These are phyloP conservation scores for Leptinotarsa defecta DNA, from an alignment of 1,140 invertebrate genomes.

Conservation along the genomic window DNA sequence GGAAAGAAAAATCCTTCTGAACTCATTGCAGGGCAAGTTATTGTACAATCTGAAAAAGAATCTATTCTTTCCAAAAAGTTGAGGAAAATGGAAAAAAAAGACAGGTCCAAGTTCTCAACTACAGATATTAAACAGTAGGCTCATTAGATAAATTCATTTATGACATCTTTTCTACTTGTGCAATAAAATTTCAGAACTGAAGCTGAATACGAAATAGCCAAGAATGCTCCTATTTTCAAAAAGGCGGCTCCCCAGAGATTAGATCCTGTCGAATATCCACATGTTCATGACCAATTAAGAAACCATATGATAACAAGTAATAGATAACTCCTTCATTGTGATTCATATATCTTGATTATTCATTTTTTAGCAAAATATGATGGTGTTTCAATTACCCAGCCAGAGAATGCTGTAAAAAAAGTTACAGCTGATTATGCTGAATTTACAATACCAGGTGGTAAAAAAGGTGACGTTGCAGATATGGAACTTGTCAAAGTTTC, in stretches of 20 bases:
- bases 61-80: slow-evolving; percentile 79
- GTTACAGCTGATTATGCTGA: slow-evolving; percentile 81
- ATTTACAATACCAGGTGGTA: slow-evolving; percentile 82
- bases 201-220: slow-evolving; percentile 39
- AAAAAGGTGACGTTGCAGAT: slow-evolving; percentile 66
- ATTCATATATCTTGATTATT: slow-evolving; percentile 14
- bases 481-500: slow-evolving; percentile 67
- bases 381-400: slow-evolving; percentile 41
- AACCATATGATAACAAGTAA: slow-evolving; percentile 44
- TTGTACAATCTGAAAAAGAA: slow-evolving; percentile 83
- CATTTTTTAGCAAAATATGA: slow-evolving; percentile 42
- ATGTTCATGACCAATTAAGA: slow-evolving; percentile 46
- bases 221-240: slow-evolving; percentile 42
- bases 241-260: slow-evolving; percentile 28
- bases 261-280: slow-evolving; percentile 44
- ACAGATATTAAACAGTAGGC: slow-evolving; percentile 35
- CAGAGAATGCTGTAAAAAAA: slow-evolving; percentile 67
- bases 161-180: neutral
- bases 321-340: slow-evolving; percentile 9
- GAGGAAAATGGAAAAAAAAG: slow-evolving; percentile 86
- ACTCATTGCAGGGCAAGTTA: slow-evolving; percentile 60
- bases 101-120: slow-evolving; percentile 45
- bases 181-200: slow-evolving; percentile 35
- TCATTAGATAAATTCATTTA: slow-evolving; percentile 16
- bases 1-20: slow-evolving; percentile 31